Conservation (phyloP, 2,797 vertebrate species). For the Austrolebias charrua region DNA sequence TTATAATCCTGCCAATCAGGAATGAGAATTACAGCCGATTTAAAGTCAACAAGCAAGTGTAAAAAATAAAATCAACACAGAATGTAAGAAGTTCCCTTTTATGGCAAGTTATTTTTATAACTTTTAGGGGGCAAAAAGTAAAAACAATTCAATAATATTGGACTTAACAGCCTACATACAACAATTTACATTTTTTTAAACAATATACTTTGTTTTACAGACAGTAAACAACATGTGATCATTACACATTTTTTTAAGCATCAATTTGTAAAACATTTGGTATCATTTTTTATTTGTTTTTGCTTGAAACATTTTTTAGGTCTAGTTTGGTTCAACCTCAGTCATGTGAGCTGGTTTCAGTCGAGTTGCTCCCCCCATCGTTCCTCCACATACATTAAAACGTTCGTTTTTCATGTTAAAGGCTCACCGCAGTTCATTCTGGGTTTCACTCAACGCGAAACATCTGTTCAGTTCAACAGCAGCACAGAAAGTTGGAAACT, state of each 20-base stretch:
- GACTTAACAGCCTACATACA: constrained; percentile 45
- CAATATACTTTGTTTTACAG: constrained; percentile 23
- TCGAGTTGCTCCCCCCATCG: constrained; percentile 12
- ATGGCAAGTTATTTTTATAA: constrained; percentile 44
- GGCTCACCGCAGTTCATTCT: constrained; percentile 24
- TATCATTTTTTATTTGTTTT: constrained; percentile 39
- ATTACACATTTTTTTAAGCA: constrained; percentile 35
- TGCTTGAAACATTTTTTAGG: constrained; percentile 35
- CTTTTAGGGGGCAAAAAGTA: constrained; percentile 50
- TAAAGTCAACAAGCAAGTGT: not conserved
- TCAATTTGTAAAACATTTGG: constrained; percentile 34
- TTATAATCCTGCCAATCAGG: not conserved
- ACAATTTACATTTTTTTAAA: constrained; percentile 32
- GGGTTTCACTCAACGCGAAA: constrained; percentile 33
- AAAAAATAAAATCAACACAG: not conserved
- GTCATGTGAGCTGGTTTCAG: constrained; percentile 43
- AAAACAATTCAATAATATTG: constrained; percentile 50
- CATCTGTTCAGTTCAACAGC: constrained; percentile 22
- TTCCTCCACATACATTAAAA: constrained; percentile 12
- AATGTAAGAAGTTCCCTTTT: constrained; percentile 62
- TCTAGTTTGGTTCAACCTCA: constrained; percentile 37
- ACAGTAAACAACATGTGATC: constrained; percentile 33
- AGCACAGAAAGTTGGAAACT: constrained; percentile 32
- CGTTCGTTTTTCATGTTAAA: constrained; percentile 2
- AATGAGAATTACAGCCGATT: not conserved